A percentile compares a stretch with the other conserved stretches of the same genome.
phyloP scores from a whole-genome alignment of 1,140 invertebrate species.

The Drepana arcuata region DNA sequence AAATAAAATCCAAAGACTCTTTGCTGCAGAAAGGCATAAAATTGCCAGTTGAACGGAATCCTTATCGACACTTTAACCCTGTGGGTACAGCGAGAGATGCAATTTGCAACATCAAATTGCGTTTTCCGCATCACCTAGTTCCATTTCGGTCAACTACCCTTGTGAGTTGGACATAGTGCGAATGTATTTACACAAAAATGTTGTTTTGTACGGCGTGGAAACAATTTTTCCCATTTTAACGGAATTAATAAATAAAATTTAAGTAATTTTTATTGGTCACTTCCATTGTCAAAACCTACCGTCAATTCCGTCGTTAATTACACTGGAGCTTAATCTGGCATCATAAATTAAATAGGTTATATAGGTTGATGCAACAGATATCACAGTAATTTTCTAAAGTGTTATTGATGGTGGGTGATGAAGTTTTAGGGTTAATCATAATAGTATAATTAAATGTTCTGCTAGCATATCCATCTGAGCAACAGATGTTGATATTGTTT shows the following conservation, averaged over 20 bases:
- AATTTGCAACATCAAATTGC: slow-evolving; percentile 25
- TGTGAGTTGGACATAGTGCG: slow-evolving; percentile 1
- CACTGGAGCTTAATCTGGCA: too few relatives aligned
- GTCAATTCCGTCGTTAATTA: not conserved
- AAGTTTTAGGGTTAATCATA: too few relatives aligned
- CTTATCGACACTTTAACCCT: slow-evolving; percentile 22
- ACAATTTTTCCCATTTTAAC: not conserved
- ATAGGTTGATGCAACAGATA: too few relatives aligned
- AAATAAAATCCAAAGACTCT: slow-evolving; percentile 9
- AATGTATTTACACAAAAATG: not conserved
- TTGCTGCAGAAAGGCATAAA: slow-evolving; percentile 16
- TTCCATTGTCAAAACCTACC: not conserved
- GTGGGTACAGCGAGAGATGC: slow-evolving; percentile 16
- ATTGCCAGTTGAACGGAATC: slow-evolving; percentile 12
- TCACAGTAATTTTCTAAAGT: too few relatives aligned
- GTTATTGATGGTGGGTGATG: too few relatives aligned
- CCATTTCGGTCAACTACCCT: slow-evolving; percentile 16
- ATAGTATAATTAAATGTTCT: too few relatives aligned
- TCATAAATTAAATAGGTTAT: too few relatives aligned
- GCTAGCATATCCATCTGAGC: too few relatives aligned
- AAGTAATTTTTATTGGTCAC: not conserved
- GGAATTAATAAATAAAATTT: not conserved
- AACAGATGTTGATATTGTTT: too few relatives aligned
- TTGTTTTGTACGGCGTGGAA: not conserved
- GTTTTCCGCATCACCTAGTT: slow-evolving; percentile 13